Conservation (phyloP, 1,140 invertebrate species). For the Drosophila pseudoobscura region DNA sequence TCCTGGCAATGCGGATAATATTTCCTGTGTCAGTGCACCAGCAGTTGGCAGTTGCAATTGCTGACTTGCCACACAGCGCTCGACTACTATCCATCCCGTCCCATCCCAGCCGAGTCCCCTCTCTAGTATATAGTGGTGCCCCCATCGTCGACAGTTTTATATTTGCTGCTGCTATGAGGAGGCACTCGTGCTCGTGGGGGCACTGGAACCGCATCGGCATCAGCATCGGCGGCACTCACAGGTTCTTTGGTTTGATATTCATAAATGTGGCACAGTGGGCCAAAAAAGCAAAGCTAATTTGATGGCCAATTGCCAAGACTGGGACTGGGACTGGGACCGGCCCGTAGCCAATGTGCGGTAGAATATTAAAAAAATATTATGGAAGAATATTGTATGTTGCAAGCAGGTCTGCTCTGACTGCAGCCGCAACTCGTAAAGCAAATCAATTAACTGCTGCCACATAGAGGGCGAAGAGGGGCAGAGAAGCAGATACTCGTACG, state of each 20-base stretch:
- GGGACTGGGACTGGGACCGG: conserved; percentile 13
- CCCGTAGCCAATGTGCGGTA: conserved; percentile 17
- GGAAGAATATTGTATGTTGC: conserved; percentile 37
- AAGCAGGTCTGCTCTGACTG: conserved; percentile 17
- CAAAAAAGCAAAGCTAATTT: conserved; percentile 73
- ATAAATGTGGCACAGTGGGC: conserved; percentile 79
- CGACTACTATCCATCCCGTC: conserved; percentile 7
- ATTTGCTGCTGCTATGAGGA: conserved; percentile 56
- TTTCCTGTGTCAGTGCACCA: conserved; percentile 78
- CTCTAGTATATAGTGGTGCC: background rate
- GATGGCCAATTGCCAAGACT: conserved; percentile 75
- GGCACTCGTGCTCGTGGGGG: background rate
- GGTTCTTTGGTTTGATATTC: conserved; percentile 66
- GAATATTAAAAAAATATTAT: conserved; percentile 80
- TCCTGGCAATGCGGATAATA: conserved; percentile 78
- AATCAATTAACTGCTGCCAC: conserved; percentile 74
- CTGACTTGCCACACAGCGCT: conserved; percentile 24
- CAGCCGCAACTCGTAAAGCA: conserved; percentile 71
- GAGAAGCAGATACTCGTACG: too few species aligned
- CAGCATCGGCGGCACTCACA: conserved; percentile 44
- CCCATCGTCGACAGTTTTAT: conserved; percentile 75
- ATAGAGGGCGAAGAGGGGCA: conserved; percentile 3
- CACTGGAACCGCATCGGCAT: conserved; percentile 30
- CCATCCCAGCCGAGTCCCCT: conserved; percentile 14
- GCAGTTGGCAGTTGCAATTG: conserved; percentile 73